Base-by-base conservation (phyloP, 2,113 vertebrate genomes). In the Paramormyrops kingsleyae region DNA sequence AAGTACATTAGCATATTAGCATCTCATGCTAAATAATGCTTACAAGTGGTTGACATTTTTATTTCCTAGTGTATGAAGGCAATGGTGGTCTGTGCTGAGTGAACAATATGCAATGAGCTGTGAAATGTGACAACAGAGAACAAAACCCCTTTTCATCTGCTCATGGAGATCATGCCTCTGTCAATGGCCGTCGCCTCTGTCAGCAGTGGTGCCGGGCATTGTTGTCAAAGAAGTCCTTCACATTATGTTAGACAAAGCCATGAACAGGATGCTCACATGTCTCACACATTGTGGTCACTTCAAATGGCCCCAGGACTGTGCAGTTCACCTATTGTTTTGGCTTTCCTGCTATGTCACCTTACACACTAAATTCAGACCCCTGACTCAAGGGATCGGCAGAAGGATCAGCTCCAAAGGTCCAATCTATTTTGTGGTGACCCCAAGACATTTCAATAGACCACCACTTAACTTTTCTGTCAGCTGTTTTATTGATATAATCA, bases 101-200 rank as follows among this genome's bases (percentile, higher is more conserved):
- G 49, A 53, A 52, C 49, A 56, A 27, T 15, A 53, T 53, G 50
- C 27, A 53, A 87, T 53, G 85, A 53, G 85, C n/a, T 87, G 85
- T 53, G 50, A 87, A 53, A 47, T 87, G 49, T 87, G 50, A 35
- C 85, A 52, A 86, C 27, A 46, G 44, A 47, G 49, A 56, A 87
- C 85, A 87, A 87, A 52, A 53, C 27, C 50, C n/a, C 85, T 52
- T 53, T 87, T 87, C 50, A 87, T 87, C 50, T 87, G 85, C 50
- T 56, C 31, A 53, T 35, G 50, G 27, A 70, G 62, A 70, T 17
- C 27, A 87, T 87, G 31, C 15, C 24, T 49, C 19, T 42, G 15
- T 52, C n/a, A 49, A 87, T 35, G 24, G 27, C 84, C 21, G 6
- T 35, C n/a, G 49, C 49, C 85, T 17, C 53, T 53, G 50, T 87